Evolutionary conservation across 2,888 invertebrate species (phyloP).

Genomic region (Scaptomyza polygonia): DNA sequence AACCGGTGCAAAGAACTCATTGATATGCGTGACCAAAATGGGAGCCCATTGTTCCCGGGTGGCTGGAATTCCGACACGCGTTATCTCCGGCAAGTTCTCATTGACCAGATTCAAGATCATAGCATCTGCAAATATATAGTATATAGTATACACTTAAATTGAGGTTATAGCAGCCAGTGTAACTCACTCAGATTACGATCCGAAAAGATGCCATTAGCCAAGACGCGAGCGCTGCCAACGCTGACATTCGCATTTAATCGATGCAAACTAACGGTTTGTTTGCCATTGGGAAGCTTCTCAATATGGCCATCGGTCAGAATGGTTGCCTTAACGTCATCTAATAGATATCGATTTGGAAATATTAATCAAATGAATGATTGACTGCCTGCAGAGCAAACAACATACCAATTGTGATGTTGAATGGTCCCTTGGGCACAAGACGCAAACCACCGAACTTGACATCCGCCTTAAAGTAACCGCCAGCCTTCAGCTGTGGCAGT

Average conservation of each 20-base stretch:
- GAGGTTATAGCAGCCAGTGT: fast-evolving
- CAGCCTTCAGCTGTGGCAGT: constrained; percentile 86
- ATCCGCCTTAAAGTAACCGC: constrained; percentile 87
- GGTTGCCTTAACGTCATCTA: constrained; percentile 79
- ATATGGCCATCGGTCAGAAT: constrained; percentile 80
- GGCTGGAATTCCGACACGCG: constrained; percentile 85
- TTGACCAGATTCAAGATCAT: constrained; percentile 85
- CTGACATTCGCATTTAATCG: constrained; percentile 80
- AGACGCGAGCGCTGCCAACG: constrained; percentile 76
- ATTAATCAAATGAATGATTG: too few relatives aligned
- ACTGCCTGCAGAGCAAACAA: constrained; percentile 37
- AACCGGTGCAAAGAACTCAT: constrained; percentile 82
- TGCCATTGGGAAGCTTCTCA: constrained; percentile 66
- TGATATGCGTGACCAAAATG: constrained; percentile 80
- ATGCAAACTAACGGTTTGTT: constrained; percentile 72
- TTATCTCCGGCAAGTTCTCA: constrained; percentile 86
- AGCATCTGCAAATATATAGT: constrained; percentile 63
- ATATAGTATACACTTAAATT: neutral
- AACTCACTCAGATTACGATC: constrained; percentile 81
- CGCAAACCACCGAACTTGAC: constrained; percentile 87
- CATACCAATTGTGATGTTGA: constrained; percentile 87
- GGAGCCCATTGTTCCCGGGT: constrained; percentile 84
- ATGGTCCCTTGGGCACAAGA: constrained; percentile 87
- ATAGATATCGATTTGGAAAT: neutral
- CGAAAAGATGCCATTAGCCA: constrained; percentile 82